These are phyloP conservation scores for Pituophis catenifer DNA, from an alignment of 2,113 vertebrate species.

Conservation along the genomic window DNA sequence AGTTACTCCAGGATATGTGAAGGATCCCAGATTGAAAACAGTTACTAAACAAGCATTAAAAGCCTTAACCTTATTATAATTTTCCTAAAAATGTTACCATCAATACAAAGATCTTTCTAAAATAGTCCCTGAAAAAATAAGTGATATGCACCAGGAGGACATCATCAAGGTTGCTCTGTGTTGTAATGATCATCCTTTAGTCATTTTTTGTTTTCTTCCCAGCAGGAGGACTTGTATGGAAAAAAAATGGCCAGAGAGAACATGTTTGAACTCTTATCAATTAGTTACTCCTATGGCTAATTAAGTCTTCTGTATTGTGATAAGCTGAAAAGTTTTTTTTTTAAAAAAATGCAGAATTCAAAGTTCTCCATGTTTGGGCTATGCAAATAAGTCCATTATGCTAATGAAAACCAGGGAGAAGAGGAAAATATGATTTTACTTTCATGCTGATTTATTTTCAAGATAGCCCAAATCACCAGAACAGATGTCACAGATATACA, in stretches of 20 bases:
- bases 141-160: not conserved
- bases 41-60: not conserved
- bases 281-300: not conserved
- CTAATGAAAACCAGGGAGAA: not conserved
- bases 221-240: not conserved
- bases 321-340: not conserved
- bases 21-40: too few species aligned
- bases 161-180: not conserved
- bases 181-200: not conserved
- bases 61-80: not conserved
- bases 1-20: too few species aligned
- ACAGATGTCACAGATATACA: not conserved
- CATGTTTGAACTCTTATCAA: not conserved
- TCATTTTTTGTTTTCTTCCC: not conserved
- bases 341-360: not conserved
- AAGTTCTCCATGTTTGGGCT: not conserved
- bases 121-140: not conserved
- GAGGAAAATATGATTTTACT: not conserved
- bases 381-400: not conserved
- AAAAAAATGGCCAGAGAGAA: not conserved
- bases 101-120: not conserved
- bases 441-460: not conserved
- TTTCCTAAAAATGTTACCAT: not conserved
- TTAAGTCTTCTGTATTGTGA: not conserved
- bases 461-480: not conserved